These are phyloP conservation scores for Diglossa cyanea DNA, from an alignment of 2,797 vertebrate species.

Conservation along the genomic window DNA sequence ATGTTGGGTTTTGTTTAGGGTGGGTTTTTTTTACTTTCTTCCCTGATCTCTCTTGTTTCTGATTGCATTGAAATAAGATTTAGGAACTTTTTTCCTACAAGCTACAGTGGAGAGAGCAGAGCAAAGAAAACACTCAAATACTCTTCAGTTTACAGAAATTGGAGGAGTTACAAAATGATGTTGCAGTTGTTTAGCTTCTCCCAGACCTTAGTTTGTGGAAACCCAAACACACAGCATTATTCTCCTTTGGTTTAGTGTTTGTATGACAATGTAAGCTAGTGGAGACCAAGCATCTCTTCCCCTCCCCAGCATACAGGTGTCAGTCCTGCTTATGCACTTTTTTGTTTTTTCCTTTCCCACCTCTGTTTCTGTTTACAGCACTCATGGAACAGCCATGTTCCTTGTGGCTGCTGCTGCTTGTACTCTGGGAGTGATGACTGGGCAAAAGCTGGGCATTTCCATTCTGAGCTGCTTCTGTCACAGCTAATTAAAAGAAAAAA, in stretches of 20 bases:
- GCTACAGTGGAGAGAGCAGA: background rate
- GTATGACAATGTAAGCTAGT: background rate
- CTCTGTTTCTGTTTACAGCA: background rate
- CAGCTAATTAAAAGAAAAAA: background rate
- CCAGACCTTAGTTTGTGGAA: conserved; percentile 29
- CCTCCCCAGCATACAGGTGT: background rate
- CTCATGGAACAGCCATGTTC: background rate
- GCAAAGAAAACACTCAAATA: background rate
- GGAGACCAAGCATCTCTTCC: background rate
- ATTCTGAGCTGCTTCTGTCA: conserved; percentile 19
- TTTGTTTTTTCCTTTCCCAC: background rate
- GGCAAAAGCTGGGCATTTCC: background rate
- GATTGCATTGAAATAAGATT: background rate
- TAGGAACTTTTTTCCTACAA: background rate
- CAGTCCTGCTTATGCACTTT: background rate
- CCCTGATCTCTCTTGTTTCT: background rate
- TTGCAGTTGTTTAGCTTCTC: conserved; percentile 44
- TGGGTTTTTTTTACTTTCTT: background rate
- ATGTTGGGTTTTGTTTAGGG: background rate
- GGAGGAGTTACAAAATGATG: conserved; percentile 43
- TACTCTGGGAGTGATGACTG: background rate
- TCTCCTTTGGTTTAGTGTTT: conserved; percentile 33
- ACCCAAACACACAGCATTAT: conserved; percentile 24
- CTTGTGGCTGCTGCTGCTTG: background rate
- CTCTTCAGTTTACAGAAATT: conserved; percentile 37